Evolutionary conservation across 1,140 invertebrate species (phyloP), one percentile per base, ranked within the genome.

Genomic region (Pristionchus pacificus): DNA sequence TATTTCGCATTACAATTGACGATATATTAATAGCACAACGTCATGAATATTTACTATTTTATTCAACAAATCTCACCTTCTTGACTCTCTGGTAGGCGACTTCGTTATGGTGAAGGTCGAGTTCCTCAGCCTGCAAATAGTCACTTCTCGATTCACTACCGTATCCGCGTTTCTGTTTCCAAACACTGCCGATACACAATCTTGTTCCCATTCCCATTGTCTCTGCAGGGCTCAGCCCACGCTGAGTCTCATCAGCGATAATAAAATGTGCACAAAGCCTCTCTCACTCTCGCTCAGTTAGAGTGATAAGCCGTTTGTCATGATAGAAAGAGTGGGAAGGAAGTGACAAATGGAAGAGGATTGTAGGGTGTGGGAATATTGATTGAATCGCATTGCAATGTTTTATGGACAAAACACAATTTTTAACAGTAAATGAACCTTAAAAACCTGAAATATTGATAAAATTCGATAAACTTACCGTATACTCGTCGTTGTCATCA

Each of bases 101-200:
- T 57, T 73, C 71, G 38, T 73, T 59, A 31, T 73, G 71, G 15
- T 68, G 62, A 28, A 73, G 65, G 30, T 73, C 61, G 61, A 73
- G 68, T 2, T 73, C 71, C 25, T 68, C 49, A n/a, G 38, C 66
- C 29, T 73, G 31, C 65, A 49, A 6, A 49, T 49, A 10, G 6
- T 49, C 38, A 10, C 19, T 49, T 19, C 6, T 49, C 6, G 38
- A 49, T 49, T 49, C 6, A 49, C 19, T 19, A 10, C 38, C 38
- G 6, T 49, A 19, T 49, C 38, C 38, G 6, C 38, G 19, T n/a
- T 49, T 49, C 38, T 49, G 38, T 49, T n/a, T 49, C 38, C 6
- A 49, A 49, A 49, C 19, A 49, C 6, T 49, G 6, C 38, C 38
- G 6, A 6, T 49, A 6, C 38, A 49, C 38, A 10, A 49, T 49